These are phyloP conservation scores for Troilus luridus DNA, from an alignment of 2,888 invertebrate species.

Conservation along the genomic window DNA sequence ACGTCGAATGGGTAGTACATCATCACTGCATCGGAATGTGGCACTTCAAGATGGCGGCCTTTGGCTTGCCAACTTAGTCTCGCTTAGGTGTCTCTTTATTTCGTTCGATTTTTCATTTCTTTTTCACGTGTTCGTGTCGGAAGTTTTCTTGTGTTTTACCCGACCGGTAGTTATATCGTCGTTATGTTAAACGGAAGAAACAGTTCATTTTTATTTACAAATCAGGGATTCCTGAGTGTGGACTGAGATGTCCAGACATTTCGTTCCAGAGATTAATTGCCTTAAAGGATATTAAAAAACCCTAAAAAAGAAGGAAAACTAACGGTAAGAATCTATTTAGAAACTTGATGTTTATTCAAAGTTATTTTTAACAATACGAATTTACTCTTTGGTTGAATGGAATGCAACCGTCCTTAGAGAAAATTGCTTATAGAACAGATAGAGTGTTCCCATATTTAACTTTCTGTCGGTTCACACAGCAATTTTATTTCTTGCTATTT, in stretches of 20 bases:
- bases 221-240: constrained; percentile 47
- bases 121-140: constrained; percentile 51
- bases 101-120: constrained; percentile 53
- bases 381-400: constrained; percentile 39
- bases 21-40: constrained; percentile 74
- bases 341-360: background rate
- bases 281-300: constrained; percentile 39
- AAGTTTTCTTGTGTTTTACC: constrained; percentile 30
- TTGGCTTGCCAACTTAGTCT: constrained; percentile 72
- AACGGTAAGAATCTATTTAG: constrained; percentile 34
- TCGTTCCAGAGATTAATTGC: constrained; percentile 60
- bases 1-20: constrained; percentile 64
- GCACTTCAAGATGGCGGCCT: constrained; percentile 83
- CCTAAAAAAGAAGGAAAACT: background rate
- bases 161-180: background rate
- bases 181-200: constrained; percentile 13
- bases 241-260: constrained; percentile 62
- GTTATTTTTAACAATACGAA: background rate
- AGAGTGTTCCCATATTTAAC: constrained; percentile 58
- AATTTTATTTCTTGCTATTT: constrained; percentile 23
- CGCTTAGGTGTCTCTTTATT: constrained; percentile 50
- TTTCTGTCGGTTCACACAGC: constrained; percentile 8
- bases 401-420: constrained; percentile 55
- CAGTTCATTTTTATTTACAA: background rate
- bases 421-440: constrained; percentile 57